Conservation (phyloP, 1,140 invertebrate genomes). For the Rhynchophorus ferrugineus region DNA sequence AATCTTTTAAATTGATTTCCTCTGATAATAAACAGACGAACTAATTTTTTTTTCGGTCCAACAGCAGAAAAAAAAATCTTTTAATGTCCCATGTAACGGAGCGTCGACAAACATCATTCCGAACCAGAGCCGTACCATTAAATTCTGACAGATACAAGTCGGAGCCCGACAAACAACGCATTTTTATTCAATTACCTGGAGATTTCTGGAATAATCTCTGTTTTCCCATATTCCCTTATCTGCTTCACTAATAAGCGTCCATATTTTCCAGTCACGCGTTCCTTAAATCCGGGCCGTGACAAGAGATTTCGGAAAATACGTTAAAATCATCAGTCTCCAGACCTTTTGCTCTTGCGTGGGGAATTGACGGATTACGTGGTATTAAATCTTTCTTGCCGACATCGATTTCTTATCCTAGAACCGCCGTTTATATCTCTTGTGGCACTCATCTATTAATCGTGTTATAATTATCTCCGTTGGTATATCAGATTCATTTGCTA, state of each 20-base stretch:
- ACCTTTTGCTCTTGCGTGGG: constrained; percentile 2
- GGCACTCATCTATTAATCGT: too few species aligned
- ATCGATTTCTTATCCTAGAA: not conserved
- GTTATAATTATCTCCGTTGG: too few species aligned
- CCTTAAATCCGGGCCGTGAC: constrained; percentile 3
- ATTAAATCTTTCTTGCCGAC: not conserved
- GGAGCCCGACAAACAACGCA: not conserved
- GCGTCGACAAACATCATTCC: not conserved
- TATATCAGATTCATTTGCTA: too few species aligned
- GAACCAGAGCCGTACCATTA: not conserved
- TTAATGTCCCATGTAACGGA: too few species aligned
- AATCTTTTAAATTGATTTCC: too few species aligned
- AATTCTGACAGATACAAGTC: not conserved
- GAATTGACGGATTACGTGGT: constrained; percentile 6
- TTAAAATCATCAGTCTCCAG: constrained; percentile 3
- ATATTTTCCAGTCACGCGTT: constrained; percentile 12
- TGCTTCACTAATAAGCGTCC: constrained; percentile 9
- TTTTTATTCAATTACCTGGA: constrained; percentile 10
- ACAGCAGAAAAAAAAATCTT: too few species aligned
- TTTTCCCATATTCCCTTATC: constrained; percentile 9
- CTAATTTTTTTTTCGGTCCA: too few species aligned
- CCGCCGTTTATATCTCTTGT: too few species aligned
- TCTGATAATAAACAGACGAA: too few species aligned
- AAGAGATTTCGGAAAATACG: constrained; percentile 10
- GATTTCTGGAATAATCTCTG: constrained; percentile 7